These are phyloP conservation scores for Cettia cetti DNA, from an alignment of 2,113 vertebrate genomes.

Conservation along the genomic window DNA sequence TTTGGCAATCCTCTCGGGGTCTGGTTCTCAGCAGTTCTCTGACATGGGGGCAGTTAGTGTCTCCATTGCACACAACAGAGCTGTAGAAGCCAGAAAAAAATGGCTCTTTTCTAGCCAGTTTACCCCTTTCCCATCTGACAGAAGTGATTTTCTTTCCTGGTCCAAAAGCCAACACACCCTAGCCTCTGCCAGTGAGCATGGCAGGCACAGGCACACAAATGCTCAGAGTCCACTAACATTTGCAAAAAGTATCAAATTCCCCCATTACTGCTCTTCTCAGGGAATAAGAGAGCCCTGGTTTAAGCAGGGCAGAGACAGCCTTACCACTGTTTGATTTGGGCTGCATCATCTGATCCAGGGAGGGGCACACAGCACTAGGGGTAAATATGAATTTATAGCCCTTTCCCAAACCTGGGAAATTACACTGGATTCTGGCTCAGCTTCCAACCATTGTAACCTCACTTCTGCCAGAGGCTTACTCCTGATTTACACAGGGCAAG, in stretches of 20 bases:
- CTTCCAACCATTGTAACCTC: not conserved
- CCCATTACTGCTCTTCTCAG: not conserved
- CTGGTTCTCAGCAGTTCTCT: conserved; percentile 39
- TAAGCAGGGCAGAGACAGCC: not conserved
- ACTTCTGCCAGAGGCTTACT: not conserved
- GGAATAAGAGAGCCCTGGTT: not conserved
- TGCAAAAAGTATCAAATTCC: not conserved
- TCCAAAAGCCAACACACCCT: not conserved
- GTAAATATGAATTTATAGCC: not conserved
- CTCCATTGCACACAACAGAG: not conserved
- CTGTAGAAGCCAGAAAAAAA: not conserved
- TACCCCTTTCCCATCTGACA: not conserved
- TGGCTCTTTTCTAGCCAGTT: not conserved
- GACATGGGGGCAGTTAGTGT: not conserved
- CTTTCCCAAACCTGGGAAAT: not conserved
- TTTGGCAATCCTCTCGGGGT: conserved; percentile 27
- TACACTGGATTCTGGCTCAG: not conserved
- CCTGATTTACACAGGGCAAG: not conserved
- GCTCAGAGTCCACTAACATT: not conserved
- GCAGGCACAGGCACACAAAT: not conserved
- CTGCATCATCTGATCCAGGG: not conserved
- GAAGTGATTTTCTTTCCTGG: not conserved
- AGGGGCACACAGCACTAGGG: not conserved
- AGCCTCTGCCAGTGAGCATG: not conserved
- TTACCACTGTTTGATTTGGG: not conserved